These are phyloP conservation scores for Asteroscopus sphinx DNA, from an alignment of 2,888 invertebrate genomes.

Conservation along the genomic window DNA sequence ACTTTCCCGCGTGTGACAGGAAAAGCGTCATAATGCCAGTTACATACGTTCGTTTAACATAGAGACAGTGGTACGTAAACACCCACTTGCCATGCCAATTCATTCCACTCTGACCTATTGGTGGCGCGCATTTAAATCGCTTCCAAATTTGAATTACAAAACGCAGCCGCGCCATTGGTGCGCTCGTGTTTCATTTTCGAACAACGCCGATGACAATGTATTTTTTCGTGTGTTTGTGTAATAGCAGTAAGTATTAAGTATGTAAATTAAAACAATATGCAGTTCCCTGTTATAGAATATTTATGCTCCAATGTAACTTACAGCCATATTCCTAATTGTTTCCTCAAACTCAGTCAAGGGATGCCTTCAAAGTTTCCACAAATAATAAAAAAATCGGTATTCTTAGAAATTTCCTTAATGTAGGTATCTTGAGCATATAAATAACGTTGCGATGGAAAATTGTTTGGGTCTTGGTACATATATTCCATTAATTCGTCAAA, in stretches of 20 bases:
- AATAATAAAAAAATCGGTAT: no score
- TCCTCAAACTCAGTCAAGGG: no score
- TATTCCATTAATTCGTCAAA: no score
- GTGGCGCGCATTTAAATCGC: conserved; percentile 81
- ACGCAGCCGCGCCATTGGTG: conserved; percentile 68
- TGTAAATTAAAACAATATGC: no score
- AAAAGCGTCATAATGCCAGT: conserved; percentile 59
- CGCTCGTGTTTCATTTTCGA: conserved; percentile 57
- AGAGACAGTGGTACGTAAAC: conserved; percentile 58
- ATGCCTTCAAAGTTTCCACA: no score
- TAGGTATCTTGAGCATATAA: no score
- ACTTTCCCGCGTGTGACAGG: conserved; percentile 48
- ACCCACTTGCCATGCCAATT: conserved; percentile 77
- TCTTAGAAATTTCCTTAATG: no score
- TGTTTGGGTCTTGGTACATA: no score
- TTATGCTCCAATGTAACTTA: no score
- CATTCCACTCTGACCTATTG: conserved; percentile 86
- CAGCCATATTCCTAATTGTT: no score
- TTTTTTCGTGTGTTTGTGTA: conserved; percentile 41
- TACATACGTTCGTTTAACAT: conserved; percentile 59
- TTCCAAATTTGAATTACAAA: conserved; percentile 84
- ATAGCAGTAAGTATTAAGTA: no score
- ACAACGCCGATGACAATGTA: conserved; percentile 62
- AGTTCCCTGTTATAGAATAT: neutral
- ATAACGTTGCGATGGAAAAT: no score